These are phyloP conservation scores for Arctopsyche grandis DNA, from an alignment of 1,140 invertebrate genomes.

Conservation along the genomic window DNA sequence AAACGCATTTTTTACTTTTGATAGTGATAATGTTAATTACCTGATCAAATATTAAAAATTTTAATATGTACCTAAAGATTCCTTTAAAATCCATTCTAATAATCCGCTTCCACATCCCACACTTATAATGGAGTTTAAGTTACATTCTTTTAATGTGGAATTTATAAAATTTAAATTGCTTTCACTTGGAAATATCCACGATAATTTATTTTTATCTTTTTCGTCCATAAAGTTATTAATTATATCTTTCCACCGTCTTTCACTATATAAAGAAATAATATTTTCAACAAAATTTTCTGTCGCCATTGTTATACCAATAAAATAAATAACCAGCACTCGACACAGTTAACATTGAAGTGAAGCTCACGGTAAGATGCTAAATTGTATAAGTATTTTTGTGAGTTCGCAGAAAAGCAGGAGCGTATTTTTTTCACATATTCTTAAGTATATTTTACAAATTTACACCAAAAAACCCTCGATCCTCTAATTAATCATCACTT, in stretches of 20 bases:
- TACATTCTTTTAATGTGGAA: slow-evolving; percentile 55
- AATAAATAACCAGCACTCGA: too few species aligned
- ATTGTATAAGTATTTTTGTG: too few species aligned
- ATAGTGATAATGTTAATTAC: background rate
- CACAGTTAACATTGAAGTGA: too few species aligned
- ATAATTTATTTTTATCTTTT: slow-evolving; percentile 59
- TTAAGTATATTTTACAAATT: too few species aligned
- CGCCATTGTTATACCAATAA: background rate
- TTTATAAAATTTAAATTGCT: slow-evolving; percentile 61
- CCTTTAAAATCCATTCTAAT: slow-evolving; percentile 63
- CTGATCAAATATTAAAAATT: background rate
- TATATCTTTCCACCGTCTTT: slow-evolving; percentile 61
- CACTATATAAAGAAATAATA: slow-evolving; percentile 42
- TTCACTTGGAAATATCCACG: slow-evolving; percentile 65
- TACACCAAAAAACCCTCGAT: too few species aligned
- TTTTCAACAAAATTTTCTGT: slow-evolving; percentile 8
- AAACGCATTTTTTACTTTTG: too few species aligned
- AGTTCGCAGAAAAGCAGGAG: too few species aligned
- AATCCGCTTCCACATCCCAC: slow-evolving; percentile 65
- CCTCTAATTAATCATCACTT: too few species aligned
- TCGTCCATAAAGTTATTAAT: slow-evolving; percentile 58
- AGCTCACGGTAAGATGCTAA: too few species aligned
- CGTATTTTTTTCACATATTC: too few species aligned
- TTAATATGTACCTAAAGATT: slow-evolving; percentile 59
- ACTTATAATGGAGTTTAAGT: slow-evolving; percentile 59